phyloP scores from a whole-genome alignment of 2,113 vertebrate species.

The Romanogobio albipinnatus region DNA sequence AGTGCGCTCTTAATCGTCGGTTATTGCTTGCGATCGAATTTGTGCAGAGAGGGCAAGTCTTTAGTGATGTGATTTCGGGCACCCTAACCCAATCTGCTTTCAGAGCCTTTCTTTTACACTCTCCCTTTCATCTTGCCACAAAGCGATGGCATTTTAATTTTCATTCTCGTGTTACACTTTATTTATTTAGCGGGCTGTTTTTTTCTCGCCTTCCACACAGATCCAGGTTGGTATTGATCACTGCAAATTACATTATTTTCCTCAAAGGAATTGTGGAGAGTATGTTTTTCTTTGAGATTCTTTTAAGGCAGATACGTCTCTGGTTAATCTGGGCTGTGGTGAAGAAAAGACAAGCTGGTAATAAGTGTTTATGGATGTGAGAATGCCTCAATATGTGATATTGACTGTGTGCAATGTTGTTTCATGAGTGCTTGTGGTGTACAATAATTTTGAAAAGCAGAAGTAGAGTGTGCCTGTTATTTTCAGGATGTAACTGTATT shows the following conservation, averaged over 20 bases:
- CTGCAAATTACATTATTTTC: slow-evolving; percentile 70
- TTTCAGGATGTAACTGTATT: neutral
- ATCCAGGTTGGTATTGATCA: slow-evolving; percentile 74
- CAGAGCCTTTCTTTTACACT: slow-evolving; percentile 81
- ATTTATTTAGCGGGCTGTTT: slow-evolving; percentile 71
- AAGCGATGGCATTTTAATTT: slow-evolving; percentile 94
- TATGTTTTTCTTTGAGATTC: slow-evolving; percentile 61
- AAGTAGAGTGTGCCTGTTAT: slow-evolving; percentile 1
- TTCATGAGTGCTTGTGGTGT: slow-evolving; percentile 16
- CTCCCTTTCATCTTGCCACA: slow-evolving; percentile 79
- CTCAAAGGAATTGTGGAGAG: slow-evolving; percentile 57
- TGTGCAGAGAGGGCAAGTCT: slow-evolving; percentile 91
- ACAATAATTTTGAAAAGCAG: slow-evolving; percentile 10
- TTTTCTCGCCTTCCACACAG: slow-evolving; percentile 65
- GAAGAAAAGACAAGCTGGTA: slow-evolving; percentile 52
- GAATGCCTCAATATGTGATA: slow-evolving; percentile 48
- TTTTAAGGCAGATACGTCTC: slow-evolving; percentile 68
- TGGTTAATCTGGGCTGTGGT: slow-evolving; percentile 43
- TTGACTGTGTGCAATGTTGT: slow-evolving; percentile 33
- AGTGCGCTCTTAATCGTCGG: slow-evolving; percentile 88
- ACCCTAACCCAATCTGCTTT: slow-evolving; percentile 89
- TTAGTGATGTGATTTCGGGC: slow-evolving; percentile 91
- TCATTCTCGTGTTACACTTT: slow-evolving; percentile 84
- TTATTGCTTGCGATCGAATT: slow-evolving; percentile 98
- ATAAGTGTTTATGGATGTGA: slow-evolving; percentile 52